phyloP scores from a whole-genome alignment of 1,140 invertebrate genomes.

The Drosophila biarmipes region DNA sequence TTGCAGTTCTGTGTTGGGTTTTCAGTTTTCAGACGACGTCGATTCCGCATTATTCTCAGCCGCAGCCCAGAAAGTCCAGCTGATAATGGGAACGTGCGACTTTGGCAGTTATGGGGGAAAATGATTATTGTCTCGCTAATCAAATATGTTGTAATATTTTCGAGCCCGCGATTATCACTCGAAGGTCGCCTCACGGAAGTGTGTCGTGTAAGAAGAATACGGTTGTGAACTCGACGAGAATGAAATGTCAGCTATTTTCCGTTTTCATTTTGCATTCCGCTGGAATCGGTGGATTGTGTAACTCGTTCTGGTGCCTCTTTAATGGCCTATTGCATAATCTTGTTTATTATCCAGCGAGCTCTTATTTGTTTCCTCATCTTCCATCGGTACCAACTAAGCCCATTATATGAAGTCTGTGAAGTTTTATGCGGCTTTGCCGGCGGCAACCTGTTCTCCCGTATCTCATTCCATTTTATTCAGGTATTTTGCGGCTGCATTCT shows the following conservation, averaged over 20 bases:
- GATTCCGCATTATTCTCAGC: neutral
- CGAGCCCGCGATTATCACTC: slow-evolving; percentile 14
- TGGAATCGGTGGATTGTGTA: neutral
- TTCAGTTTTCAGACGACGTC: slow-evolving; percentile 4
- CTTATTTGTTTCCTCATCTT: slow-evolving; percentile 23
- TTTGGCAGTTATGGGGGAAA: neutral
- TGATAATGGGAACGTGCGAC: slow-evolving; percentile 32
- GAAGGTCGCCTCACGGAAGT: slow-evolving; percentile 23
- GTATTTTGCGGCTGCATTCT: slow-evolving; percentile 16
- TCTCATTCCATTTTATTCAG: slow-evolving; percentile 26
- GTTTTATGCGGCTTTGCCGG: slow-evolving; percentile 1
- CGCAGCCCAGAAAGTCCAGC: slow-evolving; percentile 7
- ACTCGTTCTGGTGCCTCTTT: slow-evolving; percentile 23
- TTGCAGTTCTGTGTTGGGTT: slow-evolving; percentile 17
- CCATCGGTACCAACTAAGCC: slow-evolving; percentile 9
- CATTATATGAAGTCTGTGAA: slow-evolving; percentile 7
- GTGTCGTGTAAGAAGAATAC: neutral
- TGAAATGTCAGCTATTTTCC: neutral
- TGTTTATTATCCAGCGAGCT: slow-evolving; percentile 1
- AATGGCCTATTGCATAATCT: slow-evolving; percentile 12
- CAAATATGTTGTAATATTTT: slow-evolving; percentile 30
- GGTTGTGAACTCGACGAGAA: neutral
- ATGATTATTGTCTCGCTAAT: slow-evolving; percentile 27
- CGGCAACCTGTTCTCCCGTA: slow-evolving; percentile 32
- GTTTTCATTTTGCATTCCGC: slow-evolving; percentile 2